Evolutionary conservation across 2,113 vertebrate genomes (phyloP).

Genomic region (Glaucidium brasilianum): DNA sequence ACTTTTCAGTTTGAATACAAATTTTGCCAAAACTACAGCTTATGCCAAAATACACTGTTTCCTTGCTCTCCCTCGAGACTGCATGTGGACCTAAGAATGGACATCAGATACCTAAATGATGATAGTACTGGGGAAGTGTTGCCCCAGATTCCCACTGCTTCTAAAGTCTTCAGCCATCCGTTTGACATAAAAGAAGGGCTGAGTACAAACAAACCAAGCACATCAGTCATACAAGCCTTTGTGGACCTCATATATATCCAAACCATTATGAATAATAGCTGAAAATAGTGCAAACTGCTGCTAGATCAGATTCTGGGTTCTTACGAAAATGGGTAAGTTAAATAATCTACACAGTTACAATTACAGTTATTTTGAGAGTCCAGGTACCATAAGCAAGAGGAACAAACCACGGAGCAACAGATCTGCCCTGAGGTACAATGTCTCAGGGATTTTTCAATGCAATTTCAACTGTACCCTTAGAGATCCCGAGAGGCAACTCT

Average conservation of each 20-base stretch:
- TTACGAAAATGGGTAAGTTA: not conserved
- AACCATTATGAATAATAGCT: not conserved
- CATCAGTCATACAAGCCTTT: not conserved
- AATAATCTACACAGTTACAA: not conserved
- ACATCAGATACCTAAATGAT: not conserved
- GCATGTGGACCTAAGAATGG: not conserved
- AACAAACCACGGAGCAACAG: not conserved
- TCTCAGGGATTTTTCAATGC: not conserved
- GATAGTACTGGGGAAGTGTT: not conserved
- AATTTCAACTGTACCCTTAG: not conserved
- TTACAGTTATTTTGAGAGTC: not conserved
- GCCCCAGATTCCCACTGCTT: too few species aligned
- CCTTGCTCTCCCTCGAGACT: not conserved
- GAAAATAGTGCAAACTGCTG: not conserved
- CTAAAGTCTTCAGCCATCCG: not conserved
- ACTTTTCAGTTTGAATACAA: not conserved
- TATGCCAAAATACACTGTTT: not conserved
- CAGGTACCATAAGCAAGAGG: not conserved
- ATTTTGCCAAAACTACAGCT: not conserved
- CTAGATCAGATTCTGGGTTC: not conserved
- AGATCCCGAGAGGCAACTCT: not conserved
- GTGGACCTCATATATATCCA: too few species aligned
- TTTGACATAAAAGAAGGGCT: not conserved
- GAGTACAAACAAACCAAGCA: not conserved
- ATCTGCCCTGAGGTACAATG: not conserved